phyloP scores from a whole-genome alignment of 1,140 invertebrate species.

The Bursaphelenchus mucronatus region DNA sequence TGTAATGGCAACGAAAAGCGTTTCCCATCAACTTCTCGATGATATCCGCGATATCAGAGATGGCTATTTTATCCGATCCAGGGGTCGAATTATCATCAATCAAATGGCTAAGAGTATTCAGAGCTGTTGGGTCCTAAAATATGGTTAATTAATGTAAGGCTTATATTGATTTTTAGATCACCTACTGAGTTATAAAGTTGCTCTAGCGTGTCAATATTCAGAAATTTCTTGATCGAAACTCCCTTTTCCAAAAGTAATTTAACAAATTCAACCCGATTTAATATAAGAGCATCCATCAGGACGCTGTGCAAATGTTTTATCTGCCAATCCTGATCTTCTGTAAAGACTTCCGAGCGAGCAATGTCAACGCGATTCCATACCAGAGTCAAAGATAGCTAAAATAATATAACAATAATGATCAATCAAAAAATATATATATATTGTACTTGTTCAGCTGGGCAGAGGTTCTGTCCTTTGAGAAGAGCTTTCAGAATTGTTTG shows the following conservation, averaged over 20 bases:
- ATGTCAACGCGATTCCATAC: slow-evolving; percentile 98
- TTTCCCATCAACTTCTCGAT: slow-evolving; percentile 67
- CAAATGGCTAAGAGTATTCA: slow-evolving; percentile 18
- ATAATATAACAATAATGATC: slow-evolving; percentile 1
- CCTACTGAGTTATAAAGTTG: slow-evolving; percentile 85
- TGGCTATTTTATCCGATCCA: slow-evolving; percentile 34
- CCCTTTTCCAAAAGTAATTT: slow-evolving; percentile 75
- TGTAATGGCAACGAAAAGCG: slow-evolving; percentile 85
- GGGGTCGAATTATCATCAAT: not conserved
- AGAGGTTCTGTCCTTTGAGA: slow-evolving; percentile 58
- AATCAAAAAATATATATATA: slow-evolving; percentile 23
- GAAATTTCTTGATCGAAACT: slow-evolving; percentile 91
- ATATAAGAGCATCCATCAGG: slow-evolving; percentile 92
- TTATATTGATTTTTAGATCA: slow-evolving; percentile 14
- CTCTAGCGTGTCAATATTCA: slow-evolving; percentile 87
- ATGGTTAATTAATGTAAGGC: not conserved
- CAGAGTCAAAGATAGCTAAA: slow-evolving; percentile 69
- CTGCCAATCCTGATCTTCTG: slow-evolving; percentile 69
- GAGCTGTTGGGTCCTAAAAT: slow-evolving; percentile 10
- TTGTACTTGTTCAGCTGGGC: slow-evolving; percentile 43
- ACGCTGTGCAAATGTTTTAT: slow-evolving; percentile 12
- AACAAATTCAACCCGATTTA: slow-evolving; percentile 93
- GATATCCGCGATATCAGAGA: slow-evolving; percentile 89
- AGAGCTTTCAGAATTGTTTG: slow-evolving; percentile 56
- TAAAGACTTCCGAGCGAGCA: slow-evolving; percentile 82